Evolutionary conservation across 1,140 invertebrate species (phyloP), one percentile per base, ranked within the genome.

Genomic region (Ceratosolen fusciceps): DNA sequence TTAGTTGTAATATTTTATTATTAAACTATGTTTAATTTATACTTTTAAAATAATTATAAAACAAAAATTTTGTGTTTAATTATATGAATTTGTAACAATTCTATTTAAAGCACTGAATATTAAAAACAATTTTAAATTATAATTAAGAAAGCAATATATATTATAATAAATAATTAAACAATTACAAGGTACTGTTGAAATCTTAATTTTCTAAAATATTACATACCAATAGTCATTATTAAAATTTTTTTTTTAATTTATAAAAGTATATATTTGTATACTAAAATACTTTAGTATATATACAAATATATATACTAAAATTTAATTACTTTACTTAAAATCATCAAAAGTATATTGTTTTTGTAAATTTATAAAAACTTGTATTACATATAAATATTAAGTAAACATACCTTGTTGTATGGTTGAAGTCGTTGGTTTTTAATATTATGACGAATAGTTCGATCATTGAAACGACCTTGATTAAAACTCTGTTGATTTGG

Each of bases 371-470:
- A n/a, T 19, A 7, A 19, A 43, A 29, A 49, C 29, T 26, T 56
- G 2, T 54, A 31, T 58, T 37, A 37, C 31, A 62, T 10, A 1
- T n/a, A 24, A n/a, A 31, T 47, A 74, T 62, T 52, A 52, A 74
- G n/a, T 1, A 71, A 72, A 65, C 83, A 80, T 91, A 91, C 90
- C 89, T 91, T 91, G 62, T 90, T 91, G 71, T 91, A 91, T 0
- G 90, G 90, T 80, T 91, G 89, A 21, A 86, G 71, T 56, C 90
- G 86, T 81, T 90, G 88, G 74, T 87, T 90, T 82, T 91, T 90
- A 83, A 88, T 84, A 0, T 83, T 83, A 31, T 86, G 85, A 37
- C 89, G 84, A 76, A 84, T 83, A 12, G 83, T 83, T 72, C 90
- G 85, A 79, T 91, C 89, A 80, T 86, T 90, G 77, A 86, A 90